Evolutionary conservation across 2,888 invertebrate genomes (phyloP).

Genomic region (Odiellus spinosus): DNA sequence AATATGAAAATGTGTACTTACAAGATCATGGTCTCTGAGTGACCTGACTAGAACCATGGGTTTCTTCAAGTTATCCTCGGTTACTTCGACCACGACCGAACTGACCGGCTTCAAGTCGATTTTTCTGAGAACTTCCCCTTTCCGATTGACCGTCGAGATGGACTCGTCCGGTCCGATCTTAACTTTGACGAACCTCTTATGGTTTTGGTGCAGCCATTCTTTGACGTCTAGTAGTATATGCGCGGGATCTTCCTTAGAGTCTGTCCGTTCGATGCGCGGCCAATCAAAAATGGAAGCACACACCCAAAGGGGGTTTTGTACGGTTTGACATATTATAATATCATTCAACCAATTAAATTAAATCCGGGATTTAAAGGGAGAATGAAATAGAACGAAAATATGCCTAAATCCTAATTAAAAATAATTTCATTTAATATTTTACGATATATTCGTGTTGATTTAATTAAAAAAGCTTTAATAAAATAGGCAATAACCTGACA

Average conservation of each 20-base stretch:
- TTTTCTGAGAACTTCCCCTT: constrained; percentile 74
- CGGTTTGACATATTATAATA: too few species aligned
- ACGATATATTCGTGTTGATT: too few species aligned
- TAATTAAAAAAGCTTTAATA: background rate
- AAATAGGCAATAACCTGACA: background rate
- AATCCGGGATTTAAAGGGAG: background rate
- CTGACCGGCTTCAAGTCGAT: constrained; percentile 60
- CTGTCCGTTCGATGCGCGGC: background rate
- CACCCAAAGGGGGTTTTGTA: background rate
- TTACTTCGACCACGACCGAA: constrained; percentile 68
- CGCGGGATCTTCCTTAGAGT: background rate
- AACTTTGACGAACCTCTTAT: constrained; percentile 71
- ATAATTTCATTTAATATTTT: too few species aligned
- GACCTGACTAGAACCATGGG: constrained; percentile 62
- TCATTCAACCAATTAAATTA: background rate
- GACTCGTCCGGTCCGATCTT: constrained; percentile 77
- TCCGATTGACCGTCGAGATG: constrained; percentile 70
- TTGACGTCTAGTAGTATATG: constrained; percentile 42
- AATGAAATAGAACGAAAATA: background rate
- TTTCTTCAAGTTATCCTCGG: constrained; percentile 45
- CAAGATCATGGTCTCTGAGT: constrained; percentile 78
- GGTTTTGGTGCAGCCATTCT: constrained; percentile 84
- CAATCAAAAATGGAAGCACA: background rate
- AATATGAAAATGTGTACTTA: too few species aligned
- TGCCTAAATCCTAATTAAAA: too few species aligned